These are phyloP conservation scores for Blastobasis lacticolella DNA, from an alignment of 2,888 invertebrate genomes.

Conservation along the genomic window DNA sequence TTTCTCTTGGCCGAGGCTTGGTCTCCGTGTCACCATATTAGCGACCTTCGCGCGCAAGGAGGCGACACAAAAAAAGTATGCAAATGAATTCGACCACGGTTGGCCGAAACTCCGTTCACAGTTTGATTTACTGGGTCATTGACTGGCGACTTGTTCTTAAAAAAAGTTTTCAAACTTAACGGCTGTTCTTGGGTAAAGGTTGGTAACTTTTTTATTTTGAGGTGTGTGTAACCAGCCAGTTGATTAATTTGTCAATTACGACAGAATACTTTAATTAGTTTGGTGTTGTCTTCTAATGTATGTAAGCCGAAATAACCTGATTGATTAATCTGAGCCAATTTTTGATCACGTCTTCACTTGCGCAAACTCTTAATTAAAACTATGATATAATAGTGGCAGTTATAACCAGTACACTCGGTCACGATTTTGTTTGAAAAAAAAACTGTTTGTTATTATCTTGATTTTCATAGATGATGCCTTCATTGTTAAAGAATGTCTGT, in stretches of 20 bases:
- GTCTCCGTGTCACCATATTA: no score
- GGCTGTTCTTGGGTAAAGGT: no score
- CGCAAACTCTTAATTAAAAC: no score
- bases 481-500: slow-evolving; percentile 4
- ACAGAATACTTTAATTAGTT: no score
- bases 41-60: no score
- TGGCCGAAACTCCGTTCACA: slow-evolving; percentile 2
- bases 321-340: no score
- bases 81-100: slow-evolving; percentile 6
- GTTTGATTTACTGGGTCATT: slow-evolving; percentile 8
- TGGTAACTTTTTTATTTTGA: no score
- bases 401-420: background rate
- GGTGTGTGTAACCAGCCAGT: background rate
- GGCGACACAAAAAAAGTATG: slow-evolving; percentile 7
- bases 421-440: slow-evolving; percentile 5
- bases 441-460: slow-evolving; percentile 3
- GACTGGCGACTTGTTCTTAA: slow-evolving; percentile 2
- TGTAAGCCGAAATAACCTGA: no score
- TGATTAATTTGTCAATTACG: background rate
- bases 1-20: no score
- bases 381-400: background rate
- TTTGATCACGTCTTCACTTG: no score
- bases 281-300: no score
- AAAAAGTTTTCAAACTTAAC: background rate
- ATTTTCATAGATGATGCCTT: slow-evolving; percentile 1